Conservation (phyloP, 1,140 invertebrate genomes). For the Melipona quadrifasciata region DNA sequence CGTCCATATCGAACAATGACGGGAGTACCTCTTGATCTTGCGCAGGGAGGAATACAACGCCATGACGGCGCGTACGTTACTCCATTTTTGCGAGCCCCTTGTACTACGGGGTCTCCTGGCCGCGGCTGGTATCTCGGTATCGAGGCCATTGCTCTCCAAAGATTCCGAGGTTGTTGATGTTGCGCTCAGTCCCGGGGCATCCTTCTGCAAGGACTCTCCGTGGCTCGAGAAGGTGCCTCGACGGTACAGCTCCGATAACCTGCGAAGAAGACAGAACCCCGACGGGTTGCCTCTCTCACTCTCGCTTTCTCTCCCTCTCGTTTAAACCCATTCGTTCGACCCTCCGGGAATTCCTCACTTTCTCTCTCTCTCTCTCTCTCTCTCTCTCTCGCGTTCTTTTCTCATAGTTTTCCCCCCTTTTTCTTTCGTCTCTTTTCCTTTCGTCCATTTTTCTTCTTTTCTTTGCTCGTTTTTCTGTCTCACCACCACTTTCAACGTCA, state of each 20-base stretch:
- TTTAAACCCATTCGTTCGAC: slow-evolving; percentile 39
- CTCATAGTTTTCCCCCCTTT: not conserved
- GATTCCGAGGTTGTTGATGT: slow-evolving; percentile 75
- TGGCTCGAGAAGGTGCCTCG: slow-evolving; percentile 61
- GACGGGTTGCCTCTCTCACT: slow-evolving; percentile 63
- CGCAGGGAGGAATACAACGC: slow-evolving; percentile 92
- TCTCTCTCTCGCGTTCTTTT: slow-evolving; percentile 19
- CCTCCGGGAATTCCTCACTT: slow-evolving; percentile 38
- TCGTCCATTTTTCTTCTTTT: slow-evolving; percentile 15
- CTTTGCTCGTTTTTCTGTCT: not conserved
- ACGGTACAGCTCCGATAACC: slow-evolving; percentile 70
- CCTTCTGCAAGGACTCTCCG: slow-evolving; percentile 53
- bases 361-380: slow-evolving; percentile 28
- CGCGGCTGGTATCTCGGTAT: slow-evolving; percentile 66
- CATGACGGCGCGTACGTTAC: slow-evolving; percentile 91
- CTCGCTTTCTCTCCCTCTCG: slow-evolving; percentile 42
- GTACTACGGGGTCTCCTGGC: slow-evolving; percentile 76
- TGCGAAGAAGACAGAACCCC: slow-evolving; percentile 75
- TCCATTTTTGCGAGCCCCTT: slow-evolving; percentile 90
- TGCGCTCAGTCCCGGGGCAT: slow-evolving; percentile 29
- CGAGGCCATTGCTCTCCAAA: slow-evolving; percentile 73
- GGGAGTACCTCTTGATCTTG: slow-evolving; percentile 91
- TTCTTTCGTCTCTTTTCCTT: not conserved
- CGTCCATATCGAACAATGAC: slow-evolving; percentile 63
- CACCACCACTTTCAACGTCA: not conserved